Percentiles rank a stretch among this genome's conserved stretches.
phyloP scores from a whole-genome alignment of 2,797 vertebrate genomes.

The Chromobotia macracanthus region DNA sequence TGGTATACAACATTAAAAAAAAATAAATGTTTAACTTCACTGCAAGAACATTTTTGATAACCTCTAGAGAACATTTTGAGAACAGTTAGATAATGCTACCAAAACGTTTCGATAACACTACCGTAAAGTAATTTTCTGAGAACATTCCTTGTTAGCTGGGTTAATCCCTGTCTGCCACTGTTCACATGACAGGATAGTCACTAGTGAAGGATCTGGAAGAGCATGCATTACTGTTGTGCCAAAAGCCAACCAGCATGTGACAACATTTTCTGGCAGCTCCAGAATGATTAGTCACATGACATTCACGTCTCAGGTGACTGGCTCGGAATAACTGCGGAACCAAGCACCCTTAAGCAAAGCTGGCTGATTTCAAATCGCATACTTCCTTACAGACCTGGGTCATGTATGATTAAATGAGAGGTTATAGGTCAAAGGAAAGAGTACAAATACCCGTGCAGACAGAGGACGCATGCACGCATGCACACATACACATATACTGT shows the following conservation, averaged over 20 bases:
- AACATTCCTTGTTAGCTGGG: too few species aligned
- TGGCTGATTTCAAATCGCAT: too few species aligned
- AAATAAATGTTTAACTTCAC: too few species aligned
- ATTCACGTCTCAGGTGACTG: neutral
- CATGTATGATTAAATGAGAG: slow-evolving; percentile 14
- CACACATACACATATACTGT: neutral
- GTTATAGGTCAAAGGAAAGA: slow-evolving; percentile 20
- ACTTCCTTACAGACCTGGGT: neutral
- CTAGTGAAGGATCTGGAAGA: too few species aligned
- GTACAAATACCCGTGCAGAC: slow-evolving; percentile 46
- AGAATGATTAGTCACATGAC: neutral
- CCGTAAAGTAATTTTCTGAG: too few species aligned
- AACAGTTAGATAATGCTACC: too few species aligned
- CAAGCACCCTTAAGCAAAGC: neutral
- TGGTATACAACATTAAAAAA: too few species aligned
- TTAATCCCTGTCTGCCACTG: neutral
- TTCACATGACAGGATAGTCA: neutral
- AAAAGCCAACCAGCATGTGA: too few species aligned
- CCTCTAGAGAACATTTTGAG: too few species aligned
- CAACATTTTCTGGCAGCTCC: neutral
- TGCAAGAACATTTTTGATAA: too few species aligned
- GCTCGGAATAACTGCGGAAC: neutral
- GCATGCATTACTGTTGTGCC: neutral
- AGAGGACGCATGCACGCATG: slow-evolving; percentile 56
- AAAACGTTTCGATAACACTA: too few species aligned